Percentiles rank a stretch among this genome's conserved stretches.
phyloP scores from a whole-genome alignment of 2,113 vertebrate species.

The Pontoporia blainvillei region DNA sequence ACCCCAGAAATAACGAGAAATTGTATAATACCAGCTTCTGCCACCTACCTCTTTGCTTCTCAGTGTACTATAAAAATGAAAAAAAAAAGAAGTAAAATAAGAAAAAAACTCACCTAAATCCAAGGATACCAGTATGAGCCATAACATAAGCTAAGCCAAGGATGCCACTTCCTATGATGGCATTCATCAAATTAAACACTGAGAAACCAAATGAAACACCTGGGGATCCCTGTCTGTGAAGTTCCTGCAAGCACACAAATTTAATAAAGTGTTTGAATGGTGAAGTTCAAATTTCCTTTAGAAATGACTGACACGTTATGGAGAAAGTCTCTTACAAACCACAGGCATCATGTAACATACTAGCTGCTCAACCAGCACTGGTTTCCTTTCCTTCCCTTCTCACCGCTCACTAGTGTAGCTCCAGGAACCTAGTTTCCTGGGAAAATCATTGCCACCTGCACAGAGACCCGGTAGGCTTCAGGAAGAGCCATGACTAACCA shows the following conservation, averaged over 20 bases:
- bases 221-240: conserved; percentile 48
- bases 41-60: not conserved
- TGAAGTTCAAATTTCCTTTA: not conserved
- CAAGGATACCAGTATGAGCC: conserved; percentile 92
- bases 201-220: conserved; percentile 90
- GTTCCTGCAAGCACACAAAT: conserved; percentile 76
- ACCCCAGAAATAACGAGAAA: not conserved
- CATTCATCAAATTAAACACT: conserved; percentile 96
- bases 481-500: not conserved
- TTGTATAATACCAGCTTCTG: not conserved
- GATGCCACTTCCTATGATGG: conserved; percentile 96
- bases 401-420: not conserved
- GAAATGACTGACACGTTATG: not conserved
- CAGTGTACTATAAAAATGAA: not conserved
- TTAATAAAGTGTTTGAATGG: not conserved
- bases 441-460: not conserved
- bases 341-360: not conserved
- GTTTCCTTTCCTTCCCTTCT: not conserved
- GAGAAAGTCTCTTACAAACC: not conserved
- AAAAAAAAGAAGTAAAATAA: not conserved
- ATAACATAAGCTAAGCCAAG: conserved; percentile 94
- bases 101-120: conserved; percentile 88
- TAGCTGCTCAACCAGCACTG: not conserved
- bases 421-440: not conserved
- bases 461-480: not conserved